Percentiles rank a stretch among this genome's conserved stretches.
These are phyloP conservation scores for Oegoconia quadripuncta DNA, from an alignment of 2,888 invertebrate genomes.

Conservation along the genomic window DNA sequence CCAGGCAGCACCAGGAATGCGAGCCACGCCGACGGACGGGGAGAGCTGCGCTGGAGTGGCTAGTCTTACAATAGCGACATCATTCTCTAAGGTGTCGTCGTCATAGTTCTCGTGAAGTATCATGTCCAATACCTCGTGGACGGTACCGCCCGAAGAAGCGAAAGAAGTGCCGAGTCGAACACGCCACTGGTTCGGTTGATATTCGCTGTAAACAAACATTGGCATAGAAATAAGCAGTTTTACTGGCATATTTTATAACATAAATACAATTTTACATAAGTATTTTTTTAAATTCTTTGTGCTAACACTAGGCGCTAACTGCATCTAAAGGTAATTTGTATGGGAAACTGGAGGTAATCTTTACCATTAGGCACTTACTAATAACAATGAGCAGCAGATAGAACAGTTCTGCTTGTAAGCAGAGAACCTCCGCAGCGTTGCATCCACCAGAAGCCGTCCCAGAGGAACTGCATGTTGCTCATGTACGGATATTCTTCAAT, in stretches of 20 bases:
- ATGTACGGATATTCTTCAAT: slow-evolving; percentile 47
- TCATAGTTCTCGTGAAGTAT: slow-evolving; percentile 25
- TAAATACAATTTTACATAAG: no score
- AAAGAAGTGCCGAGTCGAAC: slow-evolving; percentile 31
- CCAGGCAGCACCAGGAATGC: slow-evolving; percentile 29
- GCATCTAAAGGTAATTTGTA: no score
- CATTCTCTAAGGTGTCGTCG: slow-evolving; percentile 25
- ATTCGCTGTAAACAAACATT: no score
- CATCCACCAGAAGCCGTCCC: slow-evolving; percentile 32
- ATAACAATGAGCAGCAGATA: slow-evolving; percentile 55
- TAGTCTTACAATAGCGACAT: slow-evolving; percentile 28
- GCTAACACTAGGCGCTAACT: no score
- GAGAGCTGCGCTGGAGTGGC: slow-evolving; percentile 8
- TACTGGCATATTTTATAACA: no score
- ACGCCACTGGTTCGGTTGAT: no score
- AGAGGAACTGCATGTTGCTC: slow-evolving; percentile 42
- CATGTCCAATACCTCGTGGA: slow-evolving; percentile 17
- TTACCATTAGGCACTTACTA: no score
- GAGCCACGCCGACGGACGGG: slow-evolving; percentile 18
- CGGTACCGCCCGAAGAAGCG: slow-evolving; percentile 30
- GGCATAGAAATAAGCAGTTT: no score
- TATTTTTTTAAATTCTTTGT: no score
- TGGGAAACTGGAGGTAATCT: no score
- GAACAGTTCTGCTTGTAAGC: slow-evolving; percentile 31
- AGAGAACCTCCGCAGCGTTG: slow-evolving; percentile 47